phyloP scores from a whole-genome alignment of 2,797 vertebrate genomes.

The Neosalanx taihuensis region DNA sequence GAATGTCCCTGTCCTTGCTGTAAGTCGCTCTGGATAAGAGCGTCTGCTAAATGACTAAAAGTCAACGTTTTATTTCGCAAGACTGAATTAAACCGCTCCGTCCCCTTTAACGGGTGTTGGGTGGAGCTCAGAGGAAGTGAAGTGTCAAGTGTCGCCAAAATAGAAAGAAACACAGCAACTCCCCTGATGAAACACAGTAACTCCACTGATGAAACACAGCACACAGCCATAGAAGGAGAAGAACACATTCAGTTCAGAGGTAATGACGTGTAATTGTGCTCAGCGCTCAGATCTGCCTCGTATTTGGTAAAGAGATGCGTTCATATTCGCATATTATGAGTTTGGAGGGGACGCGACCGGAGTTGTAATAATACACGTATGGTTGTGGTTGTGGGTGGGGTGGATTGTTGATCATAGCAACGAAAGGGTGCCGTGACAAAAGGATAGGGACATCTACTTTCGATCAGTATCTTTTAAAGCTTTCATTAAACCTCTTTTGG shows the following conservation, averaged over 20 bases:
- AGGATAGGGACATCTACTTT: conserved; percentile 7
- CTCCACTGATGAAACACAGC: conserved; percentile 21
- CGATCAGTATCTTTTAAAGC: conserved; percentile 10
- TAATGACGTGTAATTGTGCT: conserved; percentile 33
- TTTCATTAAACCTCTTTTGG: background rate
- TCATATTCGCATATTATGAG: conserved; percentile 20
- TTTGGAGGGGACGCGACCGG: conserved; percentile 10
- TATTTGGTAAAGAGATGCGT: background rate
- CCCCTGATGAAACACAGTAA: conserved; percentile 29
- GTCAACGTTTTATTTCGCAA: background rate
- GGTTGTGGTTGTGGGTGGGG: conserved; percentile 27
- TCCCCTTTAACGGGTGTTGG: conserved; percentile 72
- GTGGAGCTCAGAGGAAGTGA: conserved; percentile 66
- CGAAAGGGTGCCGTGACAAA: conserved; percentile 41
- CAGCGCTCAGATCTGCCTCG: background rate
- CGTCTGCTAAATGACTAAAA: too few species aligned
- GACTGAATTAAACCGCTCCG: conserved; percentile 16
- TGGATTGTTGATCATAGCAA: conserved; percentile 55
- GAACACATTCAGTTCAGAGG: conserved; percentile 32
- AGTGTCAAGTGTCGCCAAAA: conserved; percentile 58
- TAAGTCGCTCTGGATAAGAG: too few species aligned
- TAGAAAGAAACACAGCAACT: conserved; percentile 34
- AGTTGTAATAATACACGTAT: background rate
- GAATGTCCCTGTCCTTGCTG: too few species aligned
- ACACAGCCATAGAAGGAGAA: conserved; percentile 22